Evolutionary conservation across 2,113 vertebrate species (phyloP).

Genomic region (Paramisgurnus dabryanus): DNA sequence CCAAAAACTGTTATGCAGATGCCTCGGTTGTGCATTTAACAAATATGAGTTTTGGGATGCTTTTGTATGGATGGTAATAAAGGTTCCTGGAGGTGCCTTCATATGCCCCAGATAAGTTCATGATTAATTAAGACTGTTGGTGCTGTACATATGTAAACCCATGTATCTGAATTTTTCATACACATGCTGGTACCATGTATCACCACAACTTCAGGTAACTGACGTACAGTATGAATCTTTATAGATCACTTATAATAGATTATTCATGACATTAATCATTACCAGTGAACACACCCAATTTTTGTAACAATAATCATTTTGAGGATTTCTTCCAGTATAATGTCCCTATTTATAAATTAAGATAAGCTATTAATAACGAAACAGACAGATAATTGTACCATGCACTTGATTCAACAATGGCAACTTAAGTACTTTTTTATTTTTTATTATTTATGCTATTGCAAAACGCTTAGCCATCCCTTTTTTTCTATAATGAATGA

Average conservation of each 20-base stretch:
- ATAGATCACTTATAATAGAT: too few species aligned
- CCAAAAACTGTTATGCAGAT: slow-evolving; percentile 9
- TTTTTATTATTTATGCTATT: slow-evolving; percentile 2
- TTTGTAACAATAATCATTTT: neutral
- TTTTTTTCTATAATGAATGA: slow-evolving; percentile 1
- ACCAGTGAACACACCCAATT: too few species aligned
- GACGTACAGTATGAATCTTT: too few species aligned
- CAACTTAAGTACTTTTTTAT: neutral
- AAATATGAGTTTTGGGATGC: neutral
- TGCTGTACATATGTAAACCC: neutral
- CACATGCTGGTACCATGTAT: neutral
- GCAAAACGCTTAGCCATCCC: neutral
- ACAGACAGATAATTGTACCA: neutral
- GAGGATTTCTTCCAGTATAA: neutral
- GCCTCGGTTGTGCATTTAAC: slow-evolving; percentile 19
- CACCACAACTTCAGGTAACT: neutral
- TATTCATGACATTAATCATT: too few species aligned
- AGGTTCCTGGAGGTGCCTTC: neutral
- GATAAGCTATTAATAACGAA: neutral
- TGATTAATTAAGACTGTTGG: neutral
- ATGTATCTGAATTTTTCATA: neutral
- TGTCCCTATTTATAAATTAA: neutral
- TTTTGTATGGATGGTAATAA: slow-evolving; percentile 1
- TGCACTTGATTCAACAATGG: neutral
- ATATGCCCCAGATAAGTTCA: neutral